phyloP scores from a whole-genome alignment of 2,113 vertebrate species.

The Festucalex cinctus region DNA sequence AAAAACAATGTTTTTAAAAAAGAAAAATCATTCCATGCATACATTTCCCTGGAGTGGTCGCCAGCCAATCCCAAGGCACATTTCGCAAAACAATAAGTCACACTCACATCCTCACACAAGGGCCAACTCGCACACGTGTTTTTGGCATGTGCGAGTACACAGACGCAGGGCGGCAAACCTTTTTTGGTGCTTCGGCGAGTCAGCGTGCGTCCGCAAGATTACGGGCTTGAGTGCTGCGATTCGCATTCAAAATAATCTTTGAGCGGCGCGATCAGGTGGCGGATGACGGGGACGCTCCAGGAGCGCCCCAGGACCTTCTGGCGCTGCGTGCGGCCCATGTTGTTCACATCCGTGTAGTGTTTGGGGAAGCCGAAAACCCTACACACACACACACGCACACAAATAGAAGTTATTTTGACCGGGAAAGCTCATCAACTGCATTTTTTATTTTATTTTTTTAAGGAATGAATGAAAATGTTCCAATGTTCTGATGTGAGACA shows the following conservation, averaged over 20 bases:
- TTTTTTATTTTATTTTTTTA: too few species aligned
- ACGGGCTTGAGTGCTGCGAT: slow-evolving; percentile 41
- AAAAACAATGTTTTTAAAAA: background rate
- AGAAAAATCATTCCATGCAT: too few species aligned
- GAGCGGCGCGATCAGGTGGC: slow-evolving; percentile 89
- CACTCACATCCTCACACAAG: too few species aligned
- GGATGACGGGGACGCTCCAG: slow-evolving; percentile 91
- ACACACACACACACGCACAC: slow-evolving; percentile 6
- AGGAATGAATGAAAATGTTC: background rate
- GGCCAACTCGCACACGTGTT: too few species aligned
- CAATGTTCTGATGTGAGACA: background rate
- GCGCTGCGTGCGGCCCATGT: slow-evolving; percentile 78
- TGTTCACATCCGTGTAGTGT: slow-evolving; percentile 89
- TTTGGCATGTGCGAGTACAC: too few species aligned
- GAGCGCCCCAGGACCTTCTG: slow-evolving; percentile 87
- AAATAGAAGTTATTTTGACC: background rate
- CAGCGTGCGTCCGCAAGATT: slow-evolving; percentile 18
- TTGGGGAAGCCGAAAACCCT: slow-evolving; percentile 95
- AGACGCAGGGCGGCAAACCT: too few species aligned
- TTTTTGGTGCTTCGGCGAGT: background rate
- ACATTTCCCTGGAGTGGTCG: too few species aligned
- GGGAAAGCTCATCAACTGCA: too few species aligned
- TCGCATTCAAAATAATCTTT: slow-evolving; percentile 96
- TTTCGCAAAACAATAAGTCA: too few species aligned
- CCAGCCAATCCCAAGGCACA: too few species aligned